Evolutionary conservation across 1,140 invertebrate genomes (phyloP), one percentile per base, ranked within the genome.

Genomic region (Bilobella aurantiaca): DNA sequence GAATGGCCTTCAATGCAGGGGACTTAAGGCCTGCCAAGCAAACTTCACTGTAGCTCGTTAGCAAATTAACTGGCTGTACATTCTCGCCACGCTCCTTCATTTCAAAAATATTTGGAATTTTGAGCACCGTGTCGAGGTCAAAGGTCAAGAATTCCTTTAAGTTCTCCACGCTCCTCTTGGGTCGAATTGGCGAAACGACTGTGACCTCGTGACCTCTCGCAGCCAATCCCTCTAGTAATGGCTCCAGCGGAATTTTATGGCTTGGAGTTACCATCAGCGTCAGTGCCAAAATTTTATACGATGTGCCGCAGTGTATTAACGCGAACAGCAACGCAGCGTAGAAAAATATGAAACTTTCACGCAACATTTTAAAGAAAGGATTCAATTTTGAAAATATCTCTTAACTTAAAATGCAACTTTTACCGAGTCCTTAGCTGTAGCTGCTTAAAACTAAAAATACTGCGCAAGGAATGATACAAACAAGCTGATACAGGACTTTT

Each of bases 111-210:
- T 62, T 62, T 14, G 59, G 59, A 3, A 62, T 12, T 42, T 8
- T 42, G 8, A 42, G 18, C 34, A 42, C 23, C 28, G 14, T 14
- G 30, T 5, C 34, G 5, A 42, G 18, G 18, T 42, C 34, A 42
- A 42, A 42, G 5, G 34, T 42, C 34, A 42, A 42, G 5, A 42
- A 8, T 23, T 21, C 53, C 5, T 21, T 5, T 29, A 29, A 12
- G 58, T 31, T 67, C 25, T 58, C 46, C 32, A 30, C 3, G 8
- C 59, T 58, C 58, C 79, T 79, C 65, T 64, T 31, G 2, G 78
- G 73, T 0, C 79, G 75, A 68, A 80, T 83, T 62, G 72, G 28
- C 53, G 46, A 66, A 1, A 74, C 18, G n/a, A 73, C 60, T 0
- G 74, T 74, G 1, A 75, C 56, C 21, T 76, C 53, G 58, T 76